Evolutionary conservation across 2,888 invertebrate species (phyloP).

Genomic region (Callimorpha dominula): DNA sequence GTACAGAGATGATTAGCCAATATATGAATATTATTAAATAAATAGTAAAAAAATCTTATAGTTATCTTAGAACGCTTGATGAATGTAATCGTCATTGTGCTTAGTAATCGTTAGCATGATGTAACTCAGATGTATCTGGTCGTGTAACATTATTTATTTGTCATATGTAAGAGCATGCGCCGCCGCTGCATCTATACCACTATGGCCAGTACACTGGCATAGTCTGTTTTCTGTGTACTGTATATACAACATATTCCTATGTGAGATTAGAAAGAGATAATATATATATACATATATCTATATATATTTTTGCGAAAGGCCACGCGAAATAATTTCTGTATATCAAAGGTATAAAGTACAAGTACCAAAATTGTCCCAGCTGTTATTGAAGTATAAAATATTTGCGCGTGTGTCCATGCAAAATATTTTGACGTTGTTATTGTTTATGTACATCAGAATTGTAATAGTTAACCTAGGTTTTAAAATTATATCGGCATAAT

Average conservation of each 20-base stretch:
- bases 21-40: slow-evolving; percentile 76
- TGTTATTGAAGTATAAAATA: slow-evolving; percentile 34
- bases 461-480: slow-evolving; percentile 70
- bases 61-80: slow-evolving; percentile 84
- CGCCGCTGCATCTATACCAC: slow-evolving; percentile 33
- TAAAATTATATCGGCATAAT: slow-evolving; percentile 81
- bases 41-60: slow-evolving; percentile 77
- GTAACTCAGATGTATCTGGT: slow-evolving; percentile 76
- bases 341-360: slow-evolving; percentile 45
- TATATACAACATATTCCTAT: slow-evolving; percentile 64
- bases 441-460: slow-evolving; percentile 70
- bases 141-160: slow-evolving; percentile 65
- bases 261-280: slow-evolving; percentile 62
- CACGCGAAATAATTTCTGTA: slow-evolving; percentile 55
- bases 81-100: slow-evolving; percentile 86
- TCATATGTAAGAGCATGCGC: slow-evolving; percentile 48
- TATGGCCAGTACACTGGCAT: slow-evolving; percentile 46
- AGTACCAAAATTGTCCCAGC: slow-evolving; percentile 45
- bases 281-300: slow-evolving; percentile 15
- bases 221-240: slow-evolving; percentile 52
- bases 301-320: slow-evolving; percentile 67
- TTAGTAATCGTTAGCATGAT: slow-evolving; percentile 84
- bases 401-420: slow-evolving; percentile 57
- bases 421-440: slow-evolving; percentile 70
- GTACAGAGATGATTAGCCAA: slow-evolving; percentile 81